Base-by-base conservation (phyloP, 2,888 invertebrate species). In the Nezara viridula region DNA sequence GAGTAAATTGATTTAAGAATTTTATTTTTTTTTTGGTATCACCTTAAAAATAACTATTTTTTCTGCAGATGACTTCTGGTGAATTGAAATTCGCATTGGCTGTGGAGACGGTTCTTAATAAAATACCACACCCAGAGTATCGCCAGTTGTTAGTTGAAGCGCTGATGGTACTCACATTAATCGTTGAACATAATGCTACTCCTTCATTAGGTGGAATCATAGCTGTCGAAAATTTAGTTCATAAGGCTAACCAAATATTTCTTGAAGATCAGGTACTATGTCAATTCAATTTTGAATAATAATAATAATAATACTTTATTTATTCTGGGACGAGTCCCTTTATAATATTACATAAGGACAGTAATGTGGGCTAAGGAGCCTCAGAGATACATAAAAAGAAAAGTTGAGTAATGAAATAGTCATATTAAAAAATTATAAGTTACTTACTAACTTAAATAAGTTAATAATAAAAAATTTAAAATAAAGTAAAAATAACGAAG, bases 71-170 rank as follows among this genome's bases (percentile, higher is more conserved):
- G 99, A 99, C 99, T 0, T 95, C 98, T 0, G 98, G 98, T 77
- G 99, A 99, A 93, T 93, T 99, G 91, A 99, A 99, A 94, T 99
- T 99, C 93, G 99, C 99, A 0, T 94, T 99, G 27, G 98, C 98
- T 89, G 99, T 99, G 0, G 99, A 99, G 93, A 97, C 98, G 3
- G 98, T 98, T 5, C 94, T 99, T 88, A 99, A 99, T 93, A 96
- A 97, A 88, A 98, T 99, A 92, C 98, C 99, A 0, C 98, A 99
- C 93, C 99, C 99, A 0, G 99, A 99, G 93, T 99, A 99, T 93
- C 95, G 99, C 40, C 99, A 99, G 93, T 93, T 99, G 91, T 96
- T 99, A 89, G 99, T 99, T 0, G 99, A 99, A 93, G 98, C 98
- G 0, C 93, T 99, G 87, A 99, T 99, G 98, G 98, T 99, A 27